Percentiles rank a stretch among this genome's conserved stretches.
These are phyloP conservation scores for Yoshiicerus persimilis DNA, from an alignment of 1,140 invertebrate species.

Conservation along the genomic window DNA sequence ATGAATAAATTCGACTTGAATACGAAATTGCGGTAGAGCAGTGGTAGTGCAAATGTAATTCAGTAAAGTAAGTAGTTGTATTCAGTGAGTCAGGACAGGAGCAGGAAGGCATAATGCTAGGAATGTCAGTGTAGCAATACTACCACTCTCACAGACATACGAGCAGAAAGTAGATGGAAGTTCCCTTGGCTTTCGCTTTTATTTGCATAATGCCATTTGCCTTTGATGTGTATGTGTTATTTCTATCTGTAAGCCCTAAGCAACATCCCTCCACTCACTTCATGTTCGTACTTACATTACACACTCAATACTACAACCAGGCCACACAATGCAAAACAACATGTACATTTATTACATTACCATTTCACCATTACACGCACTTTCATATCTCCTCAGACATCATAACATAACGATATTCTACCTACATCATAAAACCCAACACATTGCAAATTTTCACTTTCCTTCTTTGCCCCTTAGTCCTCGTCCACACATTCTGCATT, in stretches of 20 bases:
- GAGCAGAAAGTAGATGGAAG: neutral
- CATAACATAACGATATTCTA: neutral
- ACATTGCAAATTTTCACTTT: neutral
- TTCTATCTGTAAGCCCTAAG: conserved; percentile 1
- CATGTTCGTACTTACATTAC: neutral
- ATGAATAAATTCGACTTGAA: conserved; percentile 1
- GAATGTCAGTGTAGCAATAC: neutral
- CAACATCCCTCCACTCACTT: neutral
- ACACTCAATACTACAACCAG: neutral
- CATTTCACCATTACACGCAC: neutral
- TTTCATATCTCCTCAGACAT: neutral
- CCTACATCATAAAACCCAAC: neutral
- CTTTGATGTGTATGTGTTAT: conserved; percentile 10
- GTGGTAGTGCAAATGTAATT: neutral
- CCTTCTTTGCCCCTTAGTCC: neutral
- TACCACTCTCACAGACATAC: neutral
- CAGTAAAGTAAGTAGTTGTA: neutral
- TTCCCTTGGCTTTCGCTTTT: neutral
- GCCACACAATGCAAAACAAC: neutral
- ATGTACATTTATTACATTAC: neutral
- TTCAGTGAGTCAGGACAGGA: neutral
- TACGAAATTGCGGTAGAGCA: neutral
- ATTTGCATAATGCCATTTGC: conserved; percentile 20
- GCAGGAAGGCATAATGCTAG: neutral
- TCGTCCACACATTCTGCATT: neutral